Conservation (phyloP, 37 sponge, comb jelly and placozoan species). For the Bolinopsis microptera region DNA sequence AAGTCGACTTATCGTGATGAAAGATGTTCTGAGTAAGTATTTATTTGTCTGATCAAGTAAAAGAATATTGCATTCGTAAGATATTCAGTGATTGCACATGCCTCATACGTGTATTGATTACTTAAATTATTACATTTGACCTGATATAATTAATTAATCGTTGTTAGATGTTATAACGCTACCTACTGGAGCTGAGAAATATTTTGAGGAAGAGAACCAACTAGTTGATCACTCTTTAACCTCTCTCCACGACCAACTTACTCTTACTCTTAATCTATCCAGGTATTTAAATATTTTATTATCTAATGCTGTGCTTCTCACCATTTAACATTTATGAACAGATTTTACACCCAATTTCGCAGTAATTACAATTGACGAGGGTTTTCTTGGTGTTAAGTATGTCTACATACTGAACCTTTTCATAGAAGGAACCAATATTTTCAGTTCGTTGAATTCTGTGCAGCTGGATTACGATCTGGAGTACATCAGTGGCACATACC, state of each 20-base stretch:
- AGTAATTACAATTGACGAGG: too few relatives aligned
- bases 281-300: conserved; percentile 45
- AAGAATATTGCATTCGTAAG: not conserved
- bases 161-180: conserved; percentile 41
- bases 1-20: conserved; percentile 39
- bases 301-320: too few relatives aligned
- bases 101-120: too few relatives aligned
- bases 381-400: too few relatives aligned
- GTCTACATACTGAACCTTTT: too few relatives aligned
- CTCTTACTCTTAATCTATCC: not conserved
- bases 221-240: conserved; percentile 6
- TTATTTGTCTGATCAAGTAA: not conserved
- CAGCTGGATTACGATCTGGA: conserved; percentile 47
- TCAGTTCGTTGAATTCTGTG: not conserved
- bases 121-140: too few relatives aligned
- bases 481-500: not conserved
- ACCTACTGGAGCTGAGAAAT: conserved; percentile 39
- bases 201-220: not conserved
- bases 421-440: too few relatives aligned
- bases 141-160: too few relatives aligned
- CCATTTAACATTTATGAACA: too few relatives aligned
- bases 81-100: too few relatives aligned
- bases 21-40: conserved; percentile 34
- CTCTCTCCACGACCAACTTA: conserved; percentile 42
- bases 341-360: too few relatives aligned